Percentiles rank a stretch among this genome's conserved stretches.
phyloP scores from a whole-genome alignment of 1,140 invertebrate species.

The Kradibia gibbosae region DNA sequence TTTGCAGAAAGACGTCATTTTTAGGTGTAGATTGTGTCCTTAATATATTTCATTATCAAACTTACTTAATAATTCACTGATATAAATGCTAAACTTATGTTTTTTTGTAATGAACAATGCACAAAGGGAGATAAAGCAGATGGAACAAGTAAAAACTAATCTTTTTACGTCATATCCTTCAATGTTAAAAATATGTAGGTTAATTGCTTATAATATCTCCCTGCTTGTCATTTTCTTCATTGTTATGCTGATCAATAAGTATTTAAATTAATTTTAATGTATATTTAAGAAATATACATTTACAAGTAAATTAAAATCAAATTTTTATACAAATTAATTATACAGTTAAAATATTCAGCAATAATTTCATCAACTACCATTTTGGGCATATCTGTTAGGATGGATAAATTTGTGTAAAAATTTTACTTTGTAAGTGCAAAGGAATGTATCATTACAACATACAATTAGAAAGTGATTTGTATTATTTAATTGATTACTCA shows the following conservation, averaged over 20 bases:
- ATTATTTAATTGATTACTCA: constrained; percentile 44
- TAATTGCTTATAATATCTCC: constrained; percentile 27
- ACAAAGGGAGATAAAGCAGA: constrained; percentile 39
- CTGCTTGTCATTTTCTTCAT: constrained; percentile 21
- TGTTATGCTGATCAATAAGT: constrained; percentile 9
- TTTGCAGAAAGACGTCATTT: not conserved
- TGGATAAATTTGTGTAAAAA: constrained; percentile 17
- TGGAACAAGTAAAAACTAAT: constrained; percentile 12
- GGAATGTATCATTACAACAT: constrained; percentile 52
- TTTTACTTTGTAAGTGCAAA: constrained; percentile 32
- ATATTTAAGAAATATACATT: constrained; percentile 16
- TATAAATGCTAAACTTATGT: constrained; percentile 31
- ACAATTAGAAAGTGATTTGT: constrained; percentile 50
- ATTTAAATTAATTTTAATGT: not conserved
- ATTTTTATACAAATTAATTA: constrained; percentile 6
- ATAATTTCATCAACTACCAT: not conserved
- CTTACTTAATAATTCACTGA: constrained; percentile 29
- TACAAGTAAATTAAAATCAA: constrained; percentile 4
- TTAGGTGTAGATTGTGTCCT: not conserved
- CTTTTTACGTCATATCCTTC: constrained; percentile 4
- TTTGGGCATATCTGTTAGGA: too few relatives aligned
- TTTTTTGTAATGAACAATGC: constrained; percentile 19
- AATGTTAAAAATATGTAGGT: constrained; percentile 5
- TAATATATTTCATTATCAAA: not conserved
- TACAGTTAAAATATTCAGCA: not conserved